A percentile compares a stretch with the other conserved stretches of the same genome.
phyloP scores from a whole-genome alignment of 2,797 vertebrate genomes.

The Triplophysa bombifrons region DNA sequence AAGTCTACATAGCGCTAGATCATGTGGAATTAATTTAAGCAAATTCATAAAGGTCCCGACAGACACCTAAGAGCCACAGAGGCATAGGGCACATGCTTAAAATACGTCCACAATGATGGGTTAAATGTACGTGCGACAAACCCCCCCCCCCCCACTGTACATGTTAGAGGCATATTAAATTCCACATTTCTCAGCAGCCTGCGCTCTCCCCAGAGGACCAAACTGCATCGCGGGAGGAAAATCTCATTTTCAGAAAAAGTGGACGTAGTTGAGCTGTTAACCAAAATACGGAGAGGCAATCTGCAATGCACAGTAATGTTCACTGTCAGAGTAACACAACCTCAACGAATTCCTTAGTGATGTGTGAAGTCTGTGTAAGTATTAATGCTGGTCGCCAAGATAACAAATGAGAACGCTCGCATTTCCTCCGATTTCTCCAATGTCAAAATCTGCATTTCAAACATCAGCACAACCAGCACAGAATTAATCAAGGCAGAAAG shows the following conservation, averaged over 20 bases:
- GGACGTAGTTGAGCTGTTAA: slow-evolving; percentile 56
- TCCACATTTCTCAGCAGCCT: slow-evolving; percentile 72
- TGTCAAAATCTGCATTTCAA: slow-evolving; percentile 23
- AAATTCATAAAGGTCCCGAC: slow-evolving; percentile 62
- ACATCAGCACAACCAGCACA: not conserved
- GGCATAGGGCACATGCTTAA: slow-evolving; percentile 65
- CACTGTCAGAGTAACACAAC: slow-evolving; percentile 23
- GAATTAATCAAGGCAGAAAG: slow-evolving; percentile 38
- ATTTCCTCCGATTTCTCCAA: slow-evolving; percentile 16
- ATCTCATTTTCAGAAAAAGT: slow-evolving; percentile 53
- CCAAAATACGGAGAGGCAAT: slow-evolving; percentile 65
- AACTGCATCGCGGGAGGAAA: slow-evolving; percentile 63
- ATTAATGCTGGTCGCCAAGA: slow-evolving; percentile 4
- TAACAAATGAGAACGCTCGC: not conserved
- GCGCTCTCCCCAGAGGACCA: slow-evolving; percentile 64
- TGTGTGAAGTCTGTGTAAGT: not conserved
- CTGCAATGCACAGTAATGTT: slow-evolving; percentile 30
- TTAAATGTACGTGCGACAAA: slow-evolving; percentile 62
- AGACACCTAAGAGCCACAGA: slow-evolving; percentile 70
- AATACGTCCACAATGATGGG: slow-evolving; percentile 70
- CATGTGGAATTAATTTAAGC: slow-evolving; percentile 75
- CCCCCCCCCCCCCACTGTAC: slow-evolving; percentile 39
- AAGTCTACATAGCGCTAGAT: slow-evolving; percentile 74
- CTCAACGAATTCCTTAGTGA: slow-evolving; percentile 4
- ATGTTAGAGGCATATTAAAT: slow-evolving; percentile 63